Conservation (phyloP, 2,113 vertebrate species). For the Aldabrachelys gigantea region DNA sequence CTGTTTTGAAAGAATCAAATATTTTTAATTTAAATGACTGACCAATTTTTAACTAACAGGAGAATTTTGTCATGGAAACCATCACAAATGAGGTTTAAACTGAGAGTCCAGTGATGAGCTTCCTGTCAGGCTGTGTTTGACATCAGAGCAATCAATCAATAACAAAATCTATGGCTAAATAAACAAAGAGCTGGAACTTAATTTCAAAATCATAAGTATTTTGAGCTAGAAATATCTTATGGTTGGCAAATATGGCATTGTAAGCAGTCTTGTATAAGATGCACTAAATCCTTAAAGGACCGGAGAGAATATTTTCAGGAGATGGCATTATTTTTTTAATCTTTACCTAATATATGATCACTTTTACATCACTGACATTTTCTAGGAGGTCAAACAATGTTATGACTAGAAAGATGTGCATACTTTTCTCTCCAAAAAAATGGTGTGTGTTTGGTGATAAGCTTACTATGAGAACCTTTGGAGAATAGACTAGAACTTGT, state of each 20-base stretch:
- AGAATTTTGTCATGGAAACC: not conserved
- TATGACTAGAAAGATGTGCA: not conserved
- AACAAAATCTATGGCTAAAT: not conserved
- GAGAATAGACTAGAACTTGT: too few relatives aligned
- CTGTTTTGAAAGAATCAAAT: not conserved
- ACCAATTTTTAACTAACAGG: not conserved
- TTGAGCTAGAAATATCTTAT: not conserved
- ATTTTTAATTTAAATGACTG: not conserved
- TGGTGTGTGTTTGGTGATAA: too few relatives aligned
- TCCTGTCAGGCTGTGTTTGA: not conserved
- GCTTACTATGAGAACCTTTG: too few relatives aligned
- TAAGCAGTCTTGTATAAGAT: not conserved
- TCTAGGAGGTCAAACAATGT: not conserved
- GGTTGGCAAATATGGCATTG: not conserved
- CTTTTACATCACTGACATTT: not conserved
- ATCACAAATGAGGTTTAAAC: not conserved
- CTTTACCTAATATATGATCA: not conserved
- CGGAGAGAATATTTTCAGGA: not conserved
- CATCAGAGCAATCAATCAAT: not conserved
- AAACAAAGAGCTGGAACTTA: not conserved
- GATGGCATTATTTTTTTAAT: not conserved
- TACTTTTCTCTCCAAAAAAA: not conserved
- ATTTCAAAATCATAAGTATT: not conserved
- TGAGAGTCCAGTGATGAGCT: not conserved
- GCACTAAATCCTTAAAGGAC: not conserved